These are phyloP conservation scores for Chunga burmeisteri DNA, from an alignment of 2,113 vertebrate genomes.

Conservation along the genomic window DNA sequence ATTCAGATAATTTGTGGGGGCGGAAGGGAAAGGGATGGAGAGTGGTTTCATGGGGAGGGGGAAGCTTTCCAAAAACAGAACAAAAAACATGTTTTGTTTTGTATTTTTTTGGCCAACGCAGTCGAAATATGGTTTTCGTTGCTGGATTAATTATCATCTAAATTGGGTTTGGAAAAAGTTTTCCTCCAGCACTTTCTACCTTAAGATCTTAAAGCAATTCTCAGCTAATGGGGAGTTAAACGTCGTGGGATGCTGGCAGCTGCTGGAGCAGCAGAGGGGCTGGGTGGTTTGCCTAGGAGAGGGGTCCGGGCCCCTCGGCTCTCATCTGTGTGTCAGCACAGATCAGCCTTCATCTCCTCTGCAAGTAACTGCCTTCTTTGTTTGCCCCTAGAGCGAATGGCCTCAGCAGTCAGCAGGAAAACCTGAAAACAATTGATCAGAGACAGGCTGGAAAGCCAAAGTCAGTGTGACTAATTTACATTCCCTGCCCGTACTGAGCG, in stretches of 20 bases:
- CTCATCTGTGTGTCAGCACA: neutral
- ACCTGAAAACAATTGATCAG: slow-evolving; percentile 47
- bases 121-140: neutral
- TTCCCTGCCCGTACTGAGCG: neutral
- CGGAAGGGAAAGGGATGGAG: neutral
- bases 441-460: slow-evolving; percentile 35
- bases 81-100: neutral
- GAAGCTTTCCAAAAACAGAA: neutral
- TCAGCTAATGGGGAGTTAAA: slow-evolving; percentile 2
- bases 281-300: slow-evolving; percentile 1
- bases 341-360: slow-evolving; percentile 39
- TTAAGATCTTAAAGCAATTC: neutral
- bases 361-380: slow-evolving; percentile 46
- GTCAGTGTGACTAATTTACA: slow-evolving; percentile 47
- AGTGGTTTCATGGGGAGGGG: neutral
- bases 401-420: slow-evolving; percentile 33
- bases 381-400: neutral
- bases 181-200: neutral
- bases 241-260: neutral
- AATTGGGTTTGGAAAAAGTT: neutral
- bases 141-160: neutral
- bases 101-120: neutral
- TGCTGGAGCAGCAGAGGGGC: neutral
- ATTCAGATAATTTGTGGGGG: neutral
- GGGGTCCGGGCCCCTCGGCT: neutral